Evolutionary conservation across 2,888 invertebrate species (phyloP).

Genomic region (Microctonus aethiopoides): DNA sequence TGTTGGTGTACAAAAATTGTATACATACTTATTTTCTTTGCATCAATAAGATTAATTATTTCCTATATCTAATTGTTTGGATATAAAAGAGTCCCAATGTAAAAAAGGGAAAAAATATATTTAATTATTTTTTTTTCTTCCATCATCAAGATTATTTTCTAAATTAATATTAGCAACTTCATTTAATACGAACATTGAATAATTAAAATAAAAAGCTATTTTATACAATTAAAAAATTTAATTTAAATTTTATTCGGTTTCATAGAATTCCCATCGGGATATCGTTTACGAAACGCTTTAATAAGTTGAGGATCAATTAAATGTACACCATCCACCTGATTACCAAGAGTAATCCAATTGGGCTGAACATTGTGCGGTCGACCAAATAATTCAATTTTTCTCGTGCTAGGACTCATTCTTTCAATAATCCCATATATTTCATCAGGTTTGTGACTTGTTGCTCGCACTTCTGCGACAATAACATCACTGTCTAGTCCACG

Average conservation of each 20-base stretch:
- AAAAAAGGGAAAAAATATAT: slow-evolving; percentile 6
- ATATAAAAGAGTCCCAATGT: not conserved
- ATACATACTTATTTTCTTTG: slow-evolving; percentile 5
- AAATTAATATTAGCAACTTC: not conserved
- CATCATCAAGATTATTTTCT: not conserved
- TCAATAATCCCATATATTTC: slow-evolving; percentile 99
- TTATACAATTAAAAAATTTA: slow-evolving; percentile 14
- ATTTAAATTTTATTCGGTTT: slow-evolving; percentile 62
- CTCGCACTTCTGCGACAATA: slow-evolving; percentile 97
- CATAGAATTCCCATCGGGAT: slow-evolving; percentile 88
- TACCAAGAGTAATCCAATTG: slow-evolving; percentile 97
- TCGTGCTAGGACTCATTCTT: slow-evolving; percentile 93
- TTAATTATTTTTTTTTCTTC: slow-evolving; percentile 2
- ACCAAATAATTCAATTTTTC: slow-evolving; percentile 97
- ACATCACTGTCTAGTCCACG: slow-evolving; percentile 97
- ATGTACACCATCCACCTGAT: slow-evolving; percentile 95
- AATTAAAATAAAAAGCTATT: slow-evolving; percentile 16
- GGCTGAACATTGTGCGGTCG: slow-evolving; percentile 98
- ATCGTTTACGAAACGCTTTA: slow-evolving; percentile 87
- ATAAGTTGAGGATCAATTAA: slow-evolving; percentile 93
- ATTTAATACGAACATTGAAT: slow-evolving; percentile 22
- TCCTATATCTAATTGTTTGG: not conserved
- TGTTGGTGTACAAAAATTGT: not conserved
- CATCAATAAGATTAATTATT: not conserved
- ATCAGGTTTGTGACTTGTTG: slow-evolving; percentile 98